Base-by-base conservation (phyloP, 53 echinoderm and acorn worm species). In the Mesocentrotus franciscanus region DNA sequence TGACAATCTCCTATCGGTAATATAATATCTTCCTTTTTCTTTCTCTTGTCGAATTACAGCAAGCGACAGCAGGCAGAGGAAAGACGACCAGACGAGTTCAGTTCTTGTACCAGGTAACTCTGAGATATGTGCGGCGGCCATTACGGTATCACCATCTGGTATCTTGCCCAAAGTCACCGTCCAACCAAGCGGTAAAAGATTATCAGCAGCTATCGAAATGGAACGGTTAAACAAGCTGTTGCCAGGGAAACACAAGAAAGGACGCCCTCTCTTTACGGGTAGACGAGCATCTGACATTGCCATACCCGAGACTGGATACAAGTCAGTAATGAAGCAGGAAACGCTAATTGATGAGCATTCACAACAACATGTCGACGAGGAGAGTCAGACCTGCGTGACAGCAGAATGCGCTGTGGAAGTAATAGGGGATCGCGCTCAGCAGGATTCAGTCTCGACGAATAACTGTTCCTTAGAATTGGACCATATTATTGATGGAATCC, bases 211-310 rank as follows among this genome's bases (percentile, higher is more conserved):
- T 39, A 92, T 92, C 71, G 92, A 92, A 17, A 92, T 92, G 92
- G 92, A 61, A 12, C 68, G 92, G 13, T 64, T 92, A 17, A 39
- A 92, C 30, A 92, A 42, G 68, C 68, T 92, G 68, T 64, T 92
- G 42, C 92, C 92, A 1, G 92, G 92, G 39, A 92, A 92, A 92
- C 92, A 92, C 90, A 59, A 59, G 71, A 92, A 64, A 35, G 64
- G 62, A 57, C 92, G 71, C 71, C 13, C 29, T 12, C 29, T 0
- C 1, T 20, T 20, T 55, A 9, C 27, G 15, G 56, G 33, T 14
- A 27, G 64, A 34, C 39, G 68, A 35, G 71, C 32, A 64, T 92
- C 92, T 35, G 92, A 92, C 36, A 5, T 68, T 34, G 26, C 70
- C 22, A 64, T 64, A 70, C 92, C 62, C 4, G 70, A 68, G 24